Conservation (phyloP, 2,113 vertebrate species). For the Plotosus lineatus region DNA sequence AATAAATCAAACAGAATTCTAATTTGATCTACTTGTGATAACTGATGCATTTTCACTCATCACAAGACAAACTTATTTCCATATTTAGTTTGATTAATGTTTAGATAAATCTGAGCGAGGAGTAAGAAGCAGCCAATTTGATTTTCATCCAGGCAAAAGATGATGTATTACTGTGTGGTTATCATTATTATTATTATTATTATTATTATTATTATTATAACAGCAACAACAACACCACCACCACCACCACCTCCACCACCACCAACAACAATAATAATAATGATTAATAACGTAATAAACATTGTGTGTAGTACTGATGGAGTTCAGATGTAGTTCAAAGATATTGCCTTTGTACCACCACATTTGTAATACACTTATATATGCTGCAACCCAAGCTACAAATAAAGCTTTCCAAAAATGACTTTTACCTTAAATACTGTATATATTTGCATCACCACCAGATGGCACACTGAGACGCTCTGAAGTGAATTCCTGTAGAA, state of each 20-base stretch:
- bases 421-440: background rate
- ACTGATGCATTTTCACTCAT: background rate
- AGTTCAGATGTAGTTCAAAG: background rate
- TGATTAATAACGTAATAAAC: no score
- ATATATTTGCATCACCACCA: constrained; percentile 50
- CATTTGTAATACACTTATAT: background rate
- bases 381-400: background rate
- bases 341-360: background rate
- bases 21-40: background rate
- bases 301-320: background rate
- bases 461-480: constrained; percentile 59
- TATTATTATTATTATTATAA: no score
- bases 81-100: constrained; percentile 58
- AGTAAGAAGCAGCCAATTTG: constrained; percentile 59
- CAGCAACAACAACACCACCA: no score
- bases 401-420: background rate
- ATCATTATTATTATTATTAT: background rate
- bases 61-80: background rate
- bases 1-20: background rate
- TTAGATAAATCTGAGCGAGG: constrained; percentile 65
- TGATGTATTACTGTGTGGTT: background rate
- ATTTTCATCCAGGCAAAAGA: constrained; percentile 43
- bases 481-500: background rate
- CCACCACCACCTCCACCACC: no score
- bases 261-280: no score